These are phyloP conservation scores for Capromys pilorides DNA, from an alignment of 2,797 vertebrate genomes.

Conservation along the genomic window DNA sequence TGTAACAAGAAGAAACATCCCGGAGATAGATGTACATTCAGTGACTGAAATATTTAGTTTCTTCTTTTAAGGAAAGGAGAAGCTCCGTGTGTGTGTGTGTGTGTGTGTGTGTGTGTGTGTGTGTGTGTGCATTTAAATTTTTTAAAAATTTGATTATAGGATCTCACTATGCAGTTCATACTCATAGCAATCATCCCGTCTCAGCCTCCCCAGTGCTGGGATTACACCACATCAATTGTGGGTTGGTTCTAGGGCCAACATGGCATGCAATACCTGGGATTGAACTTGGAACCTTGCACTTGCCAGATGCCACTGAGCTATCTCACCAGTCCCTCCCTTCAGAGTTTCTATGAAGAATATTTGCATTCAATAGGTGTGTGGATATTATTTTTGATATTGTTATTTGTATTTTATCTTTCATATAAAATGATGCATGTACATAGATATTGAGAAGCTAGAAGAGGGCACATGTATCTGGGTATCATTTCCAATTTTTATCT, in stretches of 20 bases:
- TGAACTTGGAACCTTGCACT: no score
- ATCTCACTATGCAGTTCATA: no score
- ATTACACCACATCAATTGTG: no score
- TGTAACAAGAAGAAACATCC: background rate
- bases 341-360: background rate
- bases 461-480: background rate
- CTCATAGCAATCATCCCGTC: no score
- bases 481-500: background rate
- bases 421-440: background rate
- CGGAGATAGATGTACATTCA: background rate
- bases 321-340: background rate
- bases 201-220: no score
- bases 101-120: no score
- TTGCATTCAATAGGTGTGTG: background rate
- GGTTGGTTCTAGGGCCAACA: no score
- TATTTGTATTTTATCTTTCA: slow-evolving; percentile 13
- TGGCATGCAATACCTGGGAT: no score
- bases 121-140: no score
- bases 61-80: background rate
- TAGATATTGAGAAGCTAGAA: background rate
- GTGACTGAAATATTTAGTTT: background rate
- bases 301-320: no score
- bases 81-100: background rate
- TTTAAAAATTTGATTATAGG: no score
- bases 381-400: background rate